Conservation (phyloP, 2,113 vertebrate species). For the Prionailurus viverrinus region DNA sequence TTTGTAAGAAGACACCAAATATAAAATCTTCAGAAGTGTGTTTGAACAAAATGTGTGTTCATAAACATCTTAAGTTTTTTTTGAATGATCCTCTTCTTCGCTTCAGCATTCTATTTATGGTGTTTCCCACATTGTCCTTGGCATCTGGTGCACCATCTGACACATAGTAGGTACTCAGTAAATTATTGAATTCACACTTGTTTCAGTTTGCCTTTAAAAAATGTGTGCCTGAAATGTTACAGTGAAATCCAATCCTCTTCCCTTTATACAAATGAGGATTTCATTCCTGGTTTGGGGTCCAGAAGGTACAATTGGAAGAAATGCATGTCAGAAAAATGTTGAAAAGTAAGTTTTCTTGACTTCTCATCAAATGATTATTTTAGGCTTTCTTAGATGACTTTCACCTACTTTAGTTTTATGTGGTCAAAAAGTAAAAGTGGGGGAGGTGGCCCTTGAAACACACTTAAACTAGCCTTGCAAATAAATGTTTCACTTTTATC, state of each 20-base stretch:
- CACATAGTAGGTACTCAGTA: not conserved
- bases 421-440: not conserved
- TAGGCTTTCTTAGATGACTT: conserved; percentile 49
- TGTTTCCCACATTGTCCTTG: not conserved
- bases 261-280: not conserved
- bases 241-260: not conserved
- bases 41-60: not conserved
- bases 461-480: conserved; percentile 57
- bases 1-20: conserved; percentile 31
- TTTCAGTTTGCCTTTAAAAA: conserved; percentile 15
- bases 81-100: not conserved
- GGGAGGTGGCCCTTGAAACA: not conserved
- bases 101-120: not conserved
- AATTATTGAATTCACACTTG: conserved; percentile 26
- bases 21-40: not conserved
- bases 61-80: not conserved
- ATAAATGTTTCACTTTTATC: conserved; percentile 75
- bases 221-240: not conserved
- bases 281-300: not conserved
- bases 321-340: not conserved
- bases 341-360: conserved; percentile 51
- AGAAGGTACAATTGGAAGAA: conserved; percentile 20
- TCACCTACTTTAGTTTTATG: conserved; percentile 56
- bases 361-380: conserved; percentile 30
- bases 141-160: not conserved